Evolutionary conservation across 35 echinoderm and acorn worm genomes (phyloP).

Genomic region (Lytechinus pictus): DNA sequence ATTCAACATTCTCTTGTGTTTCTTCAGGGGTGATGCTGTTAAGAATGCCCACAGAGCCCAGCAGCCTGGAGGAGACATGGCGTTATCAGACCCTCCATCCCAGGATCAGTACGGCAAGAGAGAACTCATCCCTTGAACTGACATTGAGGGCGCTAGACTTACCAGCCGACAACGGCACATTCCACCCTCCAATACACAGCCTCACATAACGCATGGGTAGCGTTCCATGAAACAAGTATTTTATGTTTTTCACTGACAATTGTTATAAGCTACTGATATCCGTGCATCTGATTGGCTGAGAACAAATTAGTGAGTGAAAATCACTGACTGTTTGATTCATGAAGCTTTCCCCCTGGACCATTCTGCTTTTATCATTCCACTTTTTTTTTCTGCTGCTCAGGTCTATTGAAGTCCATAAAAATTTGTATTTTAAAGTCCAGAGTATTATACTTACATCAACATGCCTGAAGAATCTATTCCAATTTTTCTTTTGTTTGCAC

Average conservation of each 20-base stretch:
- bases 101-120: neutral
- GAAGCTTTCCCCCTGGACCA: neutral
- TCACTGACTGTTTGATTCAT: too few species aligned
- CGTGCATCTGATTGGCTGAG: too few species aligned
- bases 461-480: too few species aligned
- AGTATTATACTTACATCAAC: too few species aligned
- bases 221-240: too few species aligned
- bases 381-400: too few species aligned
- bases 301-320: too few species aligned
- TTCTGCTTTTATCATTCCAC: neutral
- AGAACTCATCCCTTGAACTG: conserved; percentile 20
- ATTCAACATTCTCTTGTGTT: neutral
- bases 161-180: neutral
- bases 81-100: neutral
- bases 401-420: too few species aligned
- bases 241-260: too few species aligned
- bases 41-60: neutral
- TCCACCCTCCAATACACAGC: neutral
- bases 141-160: neutral
- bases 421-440: too few species aligned
- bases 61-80: conserved; percentile 14
- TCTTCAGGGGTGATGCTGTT: conserved; percentile 26
- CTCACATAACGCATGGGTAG: neutral
- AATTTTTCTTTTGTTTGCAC: too few species aligned
- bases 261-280: too few species aligned